Percentiles rank a stretch among this genome's conserved stretches.
Evolutionary conservation across 2,797 vertebrate species (phyloP).

Genomic region (Pseudochirops cupreus): DNA sequence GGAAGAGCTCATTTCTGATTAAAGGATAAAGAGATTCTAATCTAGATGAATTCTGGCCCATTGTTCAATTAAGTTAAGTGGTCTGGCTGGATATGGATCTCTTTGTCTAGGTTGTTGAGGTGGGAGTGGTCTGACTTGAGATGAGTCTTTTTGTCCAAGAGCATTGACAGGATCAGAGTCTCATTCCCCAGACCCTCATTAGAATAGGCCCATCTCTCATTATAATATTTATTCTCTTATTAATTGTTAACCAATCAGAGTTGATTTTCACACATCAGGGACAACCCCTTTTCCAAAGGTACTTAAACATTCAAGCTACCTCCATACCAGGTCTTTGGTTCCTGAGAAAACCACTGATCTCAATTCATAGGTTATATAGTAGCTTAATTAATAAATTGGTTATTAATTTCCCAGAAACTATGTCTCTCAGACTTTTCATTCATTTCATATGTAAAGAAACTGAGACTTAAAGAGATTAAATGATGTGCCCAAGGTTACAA

Average conservation of each 20-base stretch:
- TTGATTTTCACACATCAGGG: background rate
- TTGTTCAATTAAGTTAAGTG: background rate
- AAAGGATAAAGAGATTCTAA: background rate
- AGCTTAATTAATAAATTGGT: background rate
- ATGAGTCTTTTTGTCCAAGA: background rate
- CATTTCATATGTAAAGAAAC: constrained; percentile 35
- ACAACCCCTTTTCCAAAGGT: background rate
- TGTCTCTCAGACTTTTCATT: background rate
- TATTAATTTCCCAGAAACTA: background rate
- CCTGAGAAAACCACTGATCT: background rate
- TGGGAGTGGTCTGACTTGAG: background rate
- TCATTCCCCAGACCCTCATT: background rate
- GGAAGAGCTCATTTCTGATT: background rate
- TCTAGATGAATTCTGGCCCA: background rate
- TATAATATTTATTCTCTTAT: background rate
- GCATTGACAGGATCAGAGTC: background rate
- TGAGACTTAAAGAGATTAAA: background rate
- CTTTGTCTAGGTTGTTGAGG: background rate
- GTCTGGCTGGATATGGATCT: background rate
- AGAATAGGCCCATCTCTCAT: background rate
- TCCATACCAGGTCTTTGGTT: background rate
- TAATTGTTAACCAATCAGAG: background rate
- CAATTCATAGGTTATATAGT: background rate
- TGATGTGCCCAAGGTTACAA: background rate
- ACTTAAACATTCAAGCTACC: background rate